phyloP scores from a whole-genome alignment of 2,797 vertebrate species.

The Ateles fusciceps region DNA sequence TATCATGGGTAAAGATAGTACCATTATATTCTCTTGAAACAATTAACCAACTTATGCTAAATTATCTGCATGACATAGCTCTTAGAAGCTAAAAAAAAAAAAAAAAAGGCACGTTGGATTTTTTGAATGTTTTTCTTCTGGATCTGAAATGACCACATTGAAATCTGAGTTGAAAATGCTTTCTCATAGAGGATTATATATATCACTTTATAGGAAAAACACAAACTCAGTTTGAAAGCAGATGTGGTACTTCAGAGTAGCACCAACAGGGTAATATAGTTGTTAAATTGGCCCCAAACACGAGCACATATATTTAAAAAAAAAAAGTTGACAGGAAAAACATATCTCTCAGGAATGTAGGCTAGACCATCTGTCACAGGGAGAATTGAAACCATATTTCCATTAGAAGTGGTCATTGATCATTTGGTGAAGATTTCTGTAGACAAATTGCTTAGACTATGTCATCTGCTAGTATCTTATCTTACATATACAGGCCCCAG shows the following conservation, averaged over 20 bases:
- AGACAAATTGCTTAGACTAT: conserved; percentile 72
- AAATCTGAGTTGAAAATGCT: conserved; percentile 54
- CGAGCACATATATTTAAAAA: conserved; percentile 19
- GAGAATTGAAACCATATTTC: conserved; percentile 78
- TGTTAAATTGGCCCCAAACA: conserved; percentile 72
- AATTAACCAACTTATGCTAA: conserved; percentile 63
- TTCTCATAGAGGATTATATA: background rate
- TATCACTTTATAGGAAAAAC: conserved; percentile 42
- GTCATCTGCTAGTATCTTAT: conserved; percentile 71
- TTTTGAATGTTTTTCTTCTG: conserved; percentile 52
- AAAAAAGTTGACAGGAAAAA: conserved; percentile 68
- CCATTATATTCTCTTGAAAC: conserved; percentile 55
- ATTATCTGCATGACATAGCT: conserved; percentile 16
- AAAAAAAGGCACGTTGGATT: background rate
- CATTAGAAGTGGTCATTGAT: conserved; percentile 76
- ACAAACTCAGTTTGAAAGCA: conserved; percentile 65
- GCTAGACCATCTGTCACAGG: conserved; percentile 69
- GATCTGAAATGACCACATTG: conserved; percentile 43
- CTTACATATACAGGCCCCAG: conserved; percentile 64
- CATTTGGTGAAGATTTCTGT: conserved; percentile 73
- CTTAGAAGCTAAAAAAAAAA: background rate
- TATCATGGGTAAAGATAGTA: conserved; percentile 52
- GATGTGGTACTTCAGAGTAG: conserved; percentile 56
- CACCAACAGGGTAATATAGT: conserved; percentile 56
- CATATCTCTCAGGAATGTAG: conserved; percentile 57